Conservation (phyloP, 2,888 invertebrate genomes). For the Nycteola revayana region DNA sequence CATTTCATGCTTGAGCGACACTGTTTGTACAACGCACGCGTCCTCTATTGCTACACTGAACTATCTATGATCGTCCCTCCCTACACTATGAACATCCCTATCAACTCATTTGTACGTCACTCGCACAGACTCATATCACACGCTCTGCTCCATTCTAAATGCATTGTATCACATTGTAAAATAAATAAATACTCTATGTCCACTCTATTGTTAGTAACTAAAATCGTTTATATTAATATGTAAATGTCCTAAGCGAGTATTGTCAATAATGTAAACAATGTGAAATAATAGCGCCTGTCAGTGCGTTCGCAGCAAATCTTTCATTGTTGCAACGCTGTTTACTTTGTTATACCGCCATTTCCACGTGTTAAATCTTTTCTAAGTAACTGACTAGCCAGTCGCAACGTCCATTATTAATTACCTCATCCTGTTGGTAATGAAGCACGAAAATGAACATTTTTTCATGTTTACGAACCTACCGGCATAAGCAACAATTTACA, state of each 20-base stretch:
- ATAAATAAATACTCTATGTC: background rate
- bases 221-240: background rate
- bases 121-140: conserved; percentile 4
- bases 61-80: conserved; percentile 15
- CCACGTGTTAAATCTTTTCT: no score
- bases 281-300: conserved; percentile 14
- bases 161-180: background rate
- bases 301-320: conserved; percentile 13
- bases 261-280: background rate
- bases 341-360: no score
- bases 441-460: conserved; percentile 18
- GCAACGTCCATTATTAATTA: no score
- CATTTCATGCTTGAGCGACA: conserved; percentile 54
- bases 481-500: conserved; percentile 51
- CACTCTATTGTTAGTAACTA: background rate
- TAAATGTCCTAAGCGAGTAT: background rate
- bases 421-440: conserved; percentile 8
- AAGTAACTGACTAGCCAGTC: no score
- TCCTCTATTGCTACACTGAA: conserved; percentile 26
- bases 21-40: conserved; percentile 52
- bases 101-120: conserved; percentile 10
- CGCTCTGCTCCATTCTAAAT: conserved; percentile 1
- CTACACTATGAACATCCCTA: conserved; percentile 5
- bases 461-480: conserved; percentile 27
- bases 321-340: conserved; percentile 8